Evolutionary conservation across 2,888 invertebrate genomes (phyloP), one percentile per base, ranked within the genome.

Genomic region (Scaptomyza flava): DNA sequence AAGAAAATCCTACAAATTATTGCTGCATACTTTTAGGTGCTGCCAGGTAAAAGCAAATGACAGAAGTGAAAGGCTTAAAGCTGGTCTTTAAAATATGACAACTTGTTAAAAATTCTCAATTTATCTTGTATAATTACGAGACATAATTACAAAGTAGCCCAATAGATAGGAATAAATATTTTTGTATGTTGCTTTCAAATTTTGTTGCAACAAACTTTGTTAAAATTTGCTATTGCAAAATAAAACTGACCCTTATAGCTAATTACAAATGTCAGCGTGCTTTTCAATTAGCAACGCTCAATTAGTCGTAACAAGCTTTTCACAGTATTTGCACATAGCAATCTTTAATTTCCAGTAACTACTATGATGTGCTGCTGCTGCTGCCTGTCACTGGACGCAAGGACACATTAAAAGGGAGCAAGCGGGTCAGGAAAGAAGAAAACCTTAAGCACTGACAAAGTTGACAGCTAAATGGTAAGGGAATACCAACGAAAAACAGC

Each of bases 381-480:
- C 4, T 41, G 41, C 17, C 42, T 68, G 68, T 67, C 59, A 59
- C 50, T 48, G 58, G 52, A 66, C 53, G 34, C 61, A 33, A 14
- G 47, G 57, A 53, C 48, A 51, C 5, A 34, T 20, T 9, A 34
- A 50, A 6, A 36, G 9, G 20, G 43, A 11, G 4, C 3, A 5
- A 43, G 23, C 27, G 27, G 27, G 27, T 27, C 27, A 27, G 4
- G 27, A 6, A 27, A 12, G 23, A 12, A 1, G 7, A 1, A 0
- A 12, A 36, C 51, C 46, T 56, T 63, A 70, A 70, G 64, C 70
- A 70, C 70, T 70, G 73, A 72, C 82, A 81, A 79, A 81, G 82
- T 68, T 65, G 79, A 76, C 82, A 79, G 72, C 79, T 79, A 79
- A 79, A 81, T 81, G 79, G 46, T 79, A 47, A 33, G 79, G 67